These are phyloP conservation scores for Proteles cristata DNA, from an alignment of 2,113 vertebrate genomes.

Conservation along the genomic window DNA sequence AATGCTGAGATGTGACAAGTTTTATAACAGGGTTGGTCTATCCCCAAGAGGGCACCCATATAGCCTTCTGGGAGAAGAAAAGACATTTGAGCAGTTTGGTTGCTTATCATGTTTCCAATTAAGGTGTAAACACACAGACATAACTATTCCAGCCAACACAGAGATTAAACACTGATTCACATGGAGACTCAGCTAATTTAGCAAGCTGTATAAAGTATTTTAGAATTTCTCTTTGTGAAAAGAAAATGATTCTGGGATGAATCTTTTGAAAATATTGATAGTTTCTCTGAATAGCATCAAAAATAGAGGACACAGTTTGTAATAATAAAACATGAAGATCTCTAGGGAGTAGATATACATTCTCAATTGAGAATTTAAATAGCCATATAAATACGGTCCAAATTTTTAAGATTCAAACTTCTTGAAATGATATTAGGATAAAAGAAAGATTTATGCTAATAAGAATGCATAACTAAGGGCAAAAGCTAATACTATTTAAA, in stretches of 20 bases:
- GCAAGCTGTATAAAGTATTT: background rate
- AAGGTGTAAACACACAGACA: background rate
- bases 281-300: background rate
- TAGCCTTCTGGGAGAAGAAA: background rate
- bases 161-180: constrained; percentile 32
- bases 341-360: background rate
- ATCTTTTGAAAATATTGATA: background rate
- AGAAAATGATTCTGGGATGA: constrained; percentile 36
- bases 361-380: constrained; percentile 51
- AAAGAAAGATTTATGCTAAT: constrained; percentile 47
- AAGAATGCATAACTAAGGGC: constrained; percentile 44
- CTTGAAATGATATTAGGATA: constrained; percentile 35
- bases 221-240: constrained; percentile 38
- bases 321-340: background rate
- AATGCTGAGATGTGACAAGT: background rate
- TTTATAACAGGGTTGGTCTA: background rate
- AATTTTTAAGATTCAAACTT: constrained; percentile 49
- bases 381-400: background rate
- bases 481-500: constrained; percentile 61
- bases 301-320: constrained; percentile 22
- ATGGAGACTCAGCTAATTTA: background rate
- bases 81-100: background rate
- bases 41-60: background rate
- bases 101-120: background rate
- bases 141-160: background rate